Evolutionary conservation across 2,113 vertebrate genomes (phyloP).

Genomic region (Seriola rivoliana): DNA sequence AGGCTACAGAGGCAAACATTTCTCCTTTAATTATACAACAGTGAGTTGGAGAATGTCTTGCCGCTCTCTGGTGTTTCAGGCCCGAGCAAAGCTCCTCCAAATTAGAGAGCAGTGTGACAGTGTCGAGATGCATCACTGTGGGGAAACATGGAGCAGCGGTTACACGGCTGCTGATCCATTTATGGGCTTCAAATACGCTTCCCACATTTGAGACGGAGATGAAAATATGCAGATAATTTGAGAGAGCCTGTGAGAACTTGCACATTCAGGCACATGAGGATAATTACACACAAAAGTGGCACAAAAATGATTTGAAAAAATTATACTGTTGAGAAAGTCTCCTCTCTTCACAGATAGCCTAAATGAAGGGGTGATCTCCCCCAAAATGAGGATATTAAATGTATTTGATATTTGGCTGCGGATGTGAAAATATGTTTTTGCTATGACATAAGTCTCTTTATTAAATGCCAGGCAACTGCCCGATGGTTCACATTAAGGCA

Average conservation of each 20-base stretch:
- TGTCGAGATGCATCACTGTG: conserved; percentile 58
- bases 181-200: conserved; percentile 62
- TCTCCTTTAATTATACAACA: conserved; percentile 77
- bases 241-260: conserved; percentile 49
- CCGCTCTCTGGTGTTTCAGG: conserved; percentile 68
- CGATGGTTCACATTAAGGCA: not conserved
- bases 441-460: not conserved
- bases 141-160: conserved; percentile 53
- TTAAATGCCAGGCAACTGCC: not conserved
- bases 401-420: conserved; percentile 12
- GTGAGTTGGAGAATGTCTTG: conserved; percentile 48
- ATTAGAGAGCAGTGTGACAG: conserved; percentile 75
- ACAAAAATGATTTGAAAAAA: conserved; percentile 49
- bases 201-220: conserved; percentile 55
- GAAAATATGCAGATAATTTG: conserved; percentile 74
- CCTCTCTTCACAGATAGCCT: not conserved
- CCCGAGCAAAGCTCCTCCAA: conserved; percentile 59
- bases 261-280: conserved; percentile 40
- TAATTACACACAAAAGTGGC: conserved; percentile 54
- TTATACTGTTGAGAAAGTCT: conserved; percentile 13
- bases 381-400: not conserved
- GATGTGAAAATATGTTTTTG: conserved; percentile 10
- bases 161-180: conserved; percentile 57
- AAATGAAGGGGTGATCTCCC: not conserved
- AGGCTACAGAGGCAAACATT: conserved; percentile 59